A percentile compares a stretch with the other conserved stretches of the same genome.
These are phyloP conservation scores for Coregonus suidteri DNA, from an alignment of 2,797 vertebrate species.

Conservation along the genomic window DNA sequence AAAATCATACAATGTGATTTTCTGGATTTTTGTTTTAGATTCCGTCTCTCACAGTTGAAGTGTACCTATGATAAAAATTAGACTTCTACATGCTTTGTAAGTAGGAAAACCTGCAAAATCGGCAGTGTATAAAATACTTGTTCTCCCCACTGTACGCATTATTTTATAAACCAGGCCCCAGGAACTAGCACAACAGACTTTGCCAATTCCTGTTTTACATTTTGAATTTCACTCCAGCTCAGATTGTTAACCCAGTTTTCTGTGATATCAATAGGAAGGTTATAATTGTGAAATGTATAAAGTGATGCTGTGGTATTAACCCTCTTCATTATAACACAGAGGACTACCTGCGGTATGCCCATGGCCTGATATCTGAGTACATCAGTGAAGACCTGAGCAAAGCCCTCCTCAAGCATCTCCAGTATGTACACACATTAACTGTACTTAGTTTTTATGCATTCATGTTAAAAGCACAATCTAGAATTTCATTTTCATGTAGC, in stretches of 20 bases:
- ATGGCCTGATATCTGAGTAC: conserved; percentile 94
- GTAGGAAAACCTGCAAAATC: no score
- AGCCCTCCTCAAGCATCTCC: conserved; percentile 81
- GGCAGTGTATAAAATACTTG: no score
- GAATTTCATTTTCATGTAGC: neutral
- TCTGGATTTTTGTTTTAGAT: no score
- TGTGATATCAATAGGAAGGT: neutral
- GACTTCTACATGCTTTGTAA: no score
- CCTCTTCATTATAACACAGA: conserved; percentile 66
- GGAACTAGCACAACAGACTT: neutral
- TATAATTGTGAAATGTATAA: neutral
- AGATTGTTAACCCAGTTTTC: neutral
- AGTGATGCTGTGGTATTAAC: neutral
- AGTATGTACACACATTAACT: conserved; percentile 73
- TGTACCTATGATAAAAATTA: no score
- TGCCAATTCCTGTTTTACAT: neutral
- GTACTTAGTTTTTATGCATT: no score
- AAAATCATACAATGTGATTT: no score
- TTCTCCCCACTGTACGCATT: no score
- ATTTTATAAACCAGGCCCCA: neutral
- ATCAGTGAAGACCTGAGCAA: conserved; percentile 86
- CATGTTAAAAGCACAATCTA: neutral
- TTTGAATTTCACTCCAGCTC: neutral
- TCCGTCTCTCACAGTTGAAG: no score
- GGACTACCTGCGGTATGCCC: conserved; percentile 89